Percentiles rank a stretch among this genome's conserved stretches.
Evolutionary conservation across 1,140 invertebrate species (phyloP).

Genomic region (Rhopalosiphum padi): DNA sequence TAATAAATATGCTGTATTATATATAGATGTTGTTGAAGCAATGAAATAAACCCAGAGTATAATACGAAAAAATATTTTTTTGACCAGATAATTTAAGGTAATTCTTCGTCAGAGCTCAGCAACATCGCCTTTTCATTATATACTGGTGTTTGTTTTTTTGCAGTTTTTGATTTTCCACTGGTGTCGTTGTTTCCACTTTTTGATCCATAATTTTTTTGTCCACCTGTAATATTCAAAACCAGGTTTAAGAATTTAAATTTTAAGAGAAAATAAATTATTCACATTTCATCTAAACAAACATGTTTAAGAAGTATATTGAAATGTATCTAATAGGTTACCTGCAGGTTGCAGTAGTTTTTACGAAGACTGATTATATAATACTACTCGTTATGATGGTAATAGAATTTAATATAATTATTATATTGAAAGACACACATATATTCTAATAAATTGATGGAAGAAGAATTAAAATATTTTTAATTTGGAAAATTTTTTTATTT

Average conservation of each 20-base stretch:
- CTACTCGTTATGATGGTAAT: not conserved
- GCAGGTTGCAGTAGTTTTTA: not conserved
- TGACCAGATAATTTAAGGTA: slow-evolving; percentile 72
- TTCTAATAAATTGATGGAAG: not conserved
- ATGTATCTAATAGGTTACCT: not conserved
- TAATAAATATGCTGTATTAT: not conserved
- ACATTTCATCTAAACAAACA: not conserved
- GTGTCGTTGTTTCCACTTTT: slow-evolving; percentile 33
- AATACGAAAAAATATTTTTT: not conserved
- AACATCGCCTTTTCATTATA: slow-evolving; percentile 97
- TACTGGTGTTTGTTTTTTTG: slow-evolving; percentile 75
- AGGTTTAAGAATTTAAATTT: not conserved
- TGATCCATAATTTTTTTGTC: slow-evolving; percentile 33
- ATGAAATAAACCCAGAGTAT: not conserved
- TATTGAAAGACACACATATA: not conserved
- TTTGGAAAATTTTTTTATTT: not conserved
- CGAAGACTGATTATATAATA: not conserved
- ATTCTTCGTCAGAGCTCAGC: slow-evolving; percentile 95
- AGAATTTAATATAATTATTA: not conserved
- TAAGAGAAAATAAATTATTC: not conserved
- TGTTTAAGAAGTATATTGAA: not conserved
- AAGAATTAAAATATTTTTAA: slow-evolving; percentile 13
- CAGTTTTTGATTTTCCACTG: slow-evolving; percentile 66
- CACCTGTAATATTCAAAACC: not conserved
- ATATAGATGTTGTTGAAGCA: not conserved